Base-by-base conservation (phyloP, 2,888 invertebrate species). In the Penaeus monodon region DNA sequence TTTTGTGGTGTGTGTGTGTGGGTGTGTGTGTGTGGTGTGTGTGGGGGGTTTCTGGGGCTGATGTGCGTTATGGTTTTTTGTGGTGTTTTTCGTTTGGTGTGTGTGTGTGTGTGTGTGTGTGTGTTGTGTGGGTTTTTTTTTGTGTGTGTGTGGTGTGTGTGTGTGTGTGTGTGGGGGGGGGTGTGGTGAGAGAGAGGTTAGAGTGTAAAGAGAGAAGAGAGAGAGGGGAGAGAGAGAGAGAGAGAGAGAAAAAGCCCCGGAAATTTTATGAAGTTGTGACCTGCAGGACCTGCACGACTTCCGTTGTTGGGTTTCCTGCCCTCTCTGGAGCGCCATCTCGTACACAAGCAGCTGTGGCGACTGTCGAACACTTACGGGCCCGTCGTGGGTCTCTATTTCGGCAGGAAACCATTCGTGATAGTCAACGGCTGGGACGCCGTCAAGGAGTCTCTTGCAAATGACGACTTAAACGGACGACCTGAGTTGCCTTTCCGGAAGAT, bases 381-480 rank as follows among this genome's bases (percentile, higher is more conserved):
- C 38, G 92, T 95, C 0, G 90, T 95, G 2, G 94, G 95, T 0
- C 90, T 95, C 2, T 94, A 94, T 91, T 91, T 95, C 66, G 95
- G 94, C 1, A 91, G 92, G 10, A 93, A 94, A 79, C 91, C 92
- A 8, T 92, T 94, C 0, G 93, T 95, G 2, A 93, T 94, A 0
- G n/a, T 94, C 2, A 93, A 93, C 38, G 94, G 94, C 0, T 93
- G 93, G 90, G 92, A 93, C 2, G 90, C 93, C 1, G 93, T 95
- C 0, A 93, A 93, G 24, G 92, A 94, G 84, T 93, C 95, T 3
- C 93, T 95, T 79, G 92, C 92, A 0, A 92, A 92, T 22, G 95
- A 95, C 84, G 94, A 94, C 33, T 96, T 93, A 90, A 94, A 94
- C 88, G 95, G 94, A 0, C 92, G 96, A 33, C 96, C 96, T 0